These are phyloP conservation scores for Boulengeromyrus knoepffleri DNA, from an alignment of 2,113 vertebrate genomes.

Conservation along the genomic window DNA sequence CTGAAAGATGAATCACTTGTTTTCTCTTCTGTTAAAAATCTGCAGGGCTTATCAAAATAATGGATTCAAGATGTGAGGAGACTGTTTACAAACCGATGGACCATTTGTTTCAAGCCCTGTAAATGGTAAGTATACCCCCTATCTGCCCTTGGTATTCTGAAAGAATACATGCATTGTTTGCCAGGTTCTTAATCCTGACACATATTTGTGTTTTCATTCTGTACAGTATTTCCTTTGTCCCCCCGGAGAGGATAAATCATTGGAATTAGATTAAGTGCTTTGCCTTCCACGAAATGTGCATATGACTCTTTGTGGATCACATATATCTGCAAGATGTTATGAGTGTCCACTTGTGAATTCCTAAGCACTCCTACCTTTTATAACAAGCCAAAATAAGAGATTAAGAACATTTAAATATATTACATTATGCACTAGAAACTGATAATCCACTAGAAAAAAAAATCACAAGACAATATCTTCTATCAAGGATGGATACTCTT, in stretches of 20 bases:
- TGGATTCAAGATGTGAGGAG: constrained; percentile 9
- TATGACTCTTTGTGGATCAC: neutral
- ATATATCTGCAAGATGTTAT: neutral
- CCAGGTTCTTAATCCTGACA: neutral
- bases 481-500: neutral
- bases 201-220: neutral
- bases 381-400: neutral
- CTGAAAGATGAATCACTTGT: constrained; percentile 19
- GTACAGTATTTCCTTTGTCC: neutral
- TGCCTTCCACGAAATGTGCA: neutral
- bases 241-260: neutral
- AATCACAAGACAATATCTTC: neutral
- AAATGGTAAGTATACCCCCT: neutral
- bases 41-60: constrained; percentile 22
- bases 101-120: constrained; percentile 11
- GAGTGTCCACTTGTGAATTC: neutral
- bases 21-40: constrained; percentile 18
- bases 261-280: neutral
- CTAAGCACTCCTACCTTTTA: neutral
- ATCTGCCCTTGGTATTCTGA: constrained; percentile 12
- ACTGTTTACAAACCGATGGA: constrained; percentile 17
- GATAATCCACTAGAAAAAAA: neutral
- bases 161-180: constrained; percentile 7
- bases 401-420: neutral
- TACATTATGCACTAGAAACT: neutral